Evolutionary conservation across 1,140 invertebrate genomes (phyloP), one percentile per base, ranked within the genome.

Genomic region (Drosophila erecta): DNA sequence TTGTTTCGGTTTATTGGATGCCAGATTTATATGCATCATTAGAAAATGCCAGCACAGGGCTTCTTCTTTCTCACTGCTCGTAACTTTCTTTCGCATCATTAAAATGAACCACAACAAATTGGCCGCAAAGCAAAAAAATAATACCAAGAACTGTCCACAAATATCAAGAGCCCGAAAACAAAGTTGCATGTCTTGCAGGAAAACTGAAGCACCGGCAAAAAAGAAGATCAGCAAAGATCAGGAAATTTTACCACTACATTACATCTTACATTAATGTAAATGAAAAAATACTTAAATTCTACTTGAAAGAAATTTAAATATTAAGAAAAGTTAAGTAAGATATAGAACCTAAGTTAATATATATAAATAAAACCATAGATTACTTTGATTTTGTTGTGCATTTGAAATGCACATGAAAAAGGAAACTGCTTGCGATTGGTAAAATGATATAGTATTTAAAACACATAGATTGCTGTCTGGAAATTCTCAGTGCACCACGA

Each of bases 61-160:
- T 37, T n/a, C 57, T 27, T 15, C n/a, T 62, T 24, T 33, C 35
- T 65, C 35, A n/a, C 17, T 64, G 30, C 1, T 55, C 37, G 50
- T 51, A 57, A 70, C 67, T 71, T 71, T 71, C 67, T 71, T 71
- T 71, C 27, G 51, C 65, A 71, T 71, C 67, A 71, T 71, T 71
- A 71, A 71, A 70, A 55, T 71, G 46, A 70, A 70, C 54, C 40
- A 35, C 64, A 70, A 57, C 65, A 70, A 71, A 71, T 71, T 71
- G 49, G 67, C 20, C 35, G 37, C 17, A 40, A 44, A 30, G 43
- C 37, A 67, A 67, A 67, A 67, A 35, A 27, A 41, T 35, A 50
- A 43, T 20, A 20, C 22, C 8, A 57, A 70, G 67, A 71, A 71
- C 65, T 71, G 67, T 71, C 67, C 67, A 70, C 66, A 37, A 69